Conservation (phyloP, 2,797 vertebrate genomes). For the Gallinago nigripennis region DNA sequence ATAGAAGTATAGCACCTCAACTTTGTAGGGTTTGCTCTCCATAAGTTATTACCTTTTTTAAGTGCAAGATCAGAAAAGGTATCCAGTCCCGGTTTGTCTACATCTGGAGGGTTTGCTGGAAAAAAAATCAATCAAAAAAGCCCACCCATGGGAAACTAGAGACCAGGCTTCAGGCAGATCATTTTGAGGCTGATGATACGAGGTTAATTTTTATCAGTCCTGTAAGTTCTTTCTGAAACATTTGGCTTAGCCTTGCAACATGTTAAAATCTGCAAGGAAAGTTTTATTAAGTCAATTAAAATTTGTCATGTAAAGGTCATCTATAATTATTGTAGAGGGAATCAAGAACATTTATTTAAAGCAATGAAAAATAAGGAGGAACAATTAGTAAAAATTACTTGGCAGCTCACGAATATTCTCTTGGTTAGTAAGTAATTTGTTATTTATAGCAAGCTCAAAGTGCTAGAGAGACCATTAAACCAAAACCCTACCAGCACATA, state of each 20-base stretch:
- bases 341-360: not conserved
- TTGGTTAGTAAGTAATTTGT: not conserved
- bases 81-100: not conserved
- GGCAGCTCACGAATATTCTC: not conserved
- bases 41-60: not conserved
- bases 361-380: not conserved
- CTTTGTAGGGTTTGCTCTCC: not conserved
- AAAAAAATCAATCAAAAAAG: not conserved
- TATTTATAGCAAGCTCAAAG: not conserved
- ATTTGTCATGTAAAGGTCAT: not conserved
- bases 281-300: not conserved
- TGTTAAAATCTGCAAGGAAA: not conserved
- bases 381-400: not conserved
- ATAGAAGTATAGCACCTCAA: not conserved
- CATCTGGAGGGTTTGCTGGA: not conserved
- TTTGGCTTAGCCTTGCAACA: not conserved
- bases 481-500: not conserved
- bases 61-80: not conserved
- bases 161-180: not conserved
- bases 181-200: not conserved
- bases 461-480: not conserved
- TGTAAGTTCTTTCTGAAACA: not conserved
- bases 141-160: not conserved
- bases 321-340: not conserved
- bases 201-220: not conserved